Conservation (phyloP, 2,113 vertebrate species). For the Albula glossodonta region DNA sequence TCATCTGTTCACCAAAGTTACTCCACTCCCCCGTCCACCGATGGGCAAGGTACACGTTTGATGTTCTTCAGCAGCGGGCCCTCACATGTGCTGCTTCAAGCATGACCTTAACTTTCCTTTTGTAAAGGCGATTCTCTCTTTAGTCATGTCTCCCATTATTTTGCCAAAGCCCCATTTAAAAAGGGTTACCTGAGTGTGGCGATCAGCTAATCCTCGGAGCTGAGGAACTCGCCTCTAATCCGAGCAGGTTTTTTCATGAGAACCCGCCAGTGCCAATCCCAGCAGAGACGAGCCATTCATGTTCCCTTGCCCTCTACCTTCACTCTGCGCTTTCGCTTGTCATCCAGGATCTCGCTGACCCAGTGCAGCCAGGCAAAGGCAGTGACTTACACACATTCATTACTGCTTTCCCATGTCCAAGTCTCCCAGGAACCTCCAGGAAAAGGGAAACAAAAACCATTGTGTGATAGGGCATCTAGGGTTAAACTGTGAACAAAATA, state of each 20-base stretch:
- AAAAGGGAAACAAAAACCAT: slow-evolving; percentile 31
- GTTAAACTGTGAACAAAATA: slow-evolving; percentile 29
- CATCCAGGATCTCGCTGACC: slow-evolving; percentile 8
- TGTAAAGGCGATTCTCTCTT: slow-evolving; percentile 30
- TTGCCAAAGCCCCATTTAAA: slow-evolving; percentile 39
- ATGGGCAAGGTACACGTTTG: slow-evolving; percentile 12
- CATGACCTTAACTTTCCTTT: slow-evolving; percentile 30
- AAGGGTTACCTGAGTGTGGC: slow-evolving; percentile 46
- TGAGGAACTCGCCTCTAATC: slow-evolving; percentile 47
- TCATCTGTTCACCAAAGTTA: not conserved
- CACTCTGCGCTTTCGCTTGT: slow-evolving; percentile 27
- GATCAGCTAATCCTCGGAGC: slow-evolving; percentile 46
- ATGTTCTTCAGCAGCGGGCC: slow-evolving; percentile 24
- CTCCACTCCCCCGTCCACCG: not conserved
- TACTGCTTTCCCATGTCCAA: not conserved
- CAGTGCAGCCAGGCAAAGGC: slow-evolving; percentile 4
- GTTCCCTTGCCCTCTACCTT: slow-evolving; percentile 27
- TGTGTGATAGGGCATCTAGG: slow-evolving; percentile 30
- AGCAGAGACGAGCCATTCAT: slow-evolving; percentile 39
- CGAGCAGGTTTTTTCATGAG: slow-evolving; percentile 31
- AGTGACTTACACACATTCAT: not conserved
- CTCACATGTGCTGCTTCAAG: slow-evolving; percentile 17
- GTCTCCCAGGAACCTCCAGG: slow-evolving; percentile 35
- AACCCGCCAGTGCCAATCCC: slow-evolving; percentile 37
- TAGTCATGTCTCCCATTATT: slow-evolving; percentile 31